Percentiles rank a stretch among this genome's conserved stretches.
Evolutionary conservation across 2,797 vertebrate genomes (phyloP).

Genomic region (Chelidonichthys spinosus): DNA sequence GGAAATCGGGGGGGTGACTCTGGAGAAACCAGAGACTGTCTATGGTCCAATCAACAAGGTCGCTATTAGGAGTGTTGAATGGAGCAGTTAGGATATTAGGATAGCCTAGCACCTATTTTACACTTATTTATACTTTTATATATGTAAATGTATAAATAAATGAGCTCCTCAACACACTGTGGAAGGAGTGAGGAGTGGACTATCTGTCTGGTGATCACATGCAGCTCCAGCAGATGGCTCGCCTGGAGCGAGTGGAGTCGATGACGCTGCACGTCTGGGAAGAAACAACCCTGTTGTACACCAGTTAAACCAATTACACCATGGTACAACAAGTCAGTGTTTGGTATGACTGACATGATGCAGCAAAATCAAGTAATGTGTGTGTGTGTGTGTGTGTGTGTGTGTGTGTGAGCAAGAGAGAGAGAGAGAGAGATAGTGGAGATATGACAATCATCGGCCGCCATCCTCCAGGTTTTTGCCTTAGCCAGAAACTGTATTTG

Average conservation of each 20-base stretch:
- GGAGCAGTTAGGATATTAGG: no score
- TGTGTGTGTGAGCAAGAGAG: constrained; percentile 15
- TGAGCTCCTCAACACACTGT: constrained; percentile 18
- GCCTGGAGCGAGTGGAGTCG: constrained; percentile 54
- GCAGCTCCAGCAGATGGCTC: constrained; percentile 70
- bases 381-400: neutral
- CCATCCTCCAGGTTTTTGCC: neutral
- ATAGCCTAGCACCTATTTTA: no score
- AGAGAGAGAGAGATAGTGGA: neutral
- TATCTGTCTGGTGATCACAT: constrained; percentile 64
- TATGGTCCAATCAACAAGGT: no score
- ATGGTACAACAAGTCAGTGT: constrained; percentile 13
- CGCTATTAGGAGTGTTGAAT: no score
- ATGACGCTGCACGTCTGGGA: constrained; percentile 44
- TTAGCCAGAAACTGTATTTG: constrained; percentile 5
- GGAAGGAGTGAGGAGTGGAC: constrained; percentile 49
- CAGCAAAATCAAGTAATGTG: constrained; percentile 10
- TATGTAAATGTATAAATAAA: constrained; percentile 4
- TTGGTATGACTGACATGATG: constrained; percentile 22
- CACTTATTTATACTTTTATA: no score
- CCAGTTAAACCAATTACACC: constrained; percentile 54
- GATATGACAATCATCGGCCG: no score
- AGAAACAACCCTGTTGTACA: constrained; percentile 50
- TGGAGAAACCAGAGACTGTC: no score
- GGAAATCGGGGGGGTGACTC: no score